Evolutionary conservation across 2,797 vertebrate genomes (phyloP), one percentile per base, ranked within the genome.

Genomic region (Echeneis naucrates): DNA sequence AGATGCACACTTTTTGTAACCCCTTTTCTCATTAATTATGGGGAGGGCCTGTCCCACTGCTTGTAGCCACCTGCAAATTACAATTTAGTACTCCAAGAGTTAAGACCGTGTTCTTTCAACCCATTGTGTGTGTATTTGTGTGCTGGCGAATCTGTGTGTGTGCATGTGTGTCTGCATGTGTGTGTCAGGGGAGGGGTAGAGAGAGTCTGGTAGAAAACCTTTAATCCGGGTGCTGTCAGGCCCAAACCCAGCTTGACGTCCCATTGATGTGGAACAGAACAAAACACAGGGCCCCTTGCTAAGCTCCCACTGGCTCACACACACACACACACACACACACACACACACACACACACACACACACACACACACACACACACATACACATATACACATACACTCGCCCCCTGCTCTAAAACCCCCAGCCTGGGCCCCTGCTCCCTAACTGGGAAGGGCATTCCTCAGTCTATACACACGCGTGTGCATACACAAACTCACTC

Each of bases 221-320:
- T 94, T 95, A 95, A 95, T 95, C 94, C 93, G 91, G 88, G 92
- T 89, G 91, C 92, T 94, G 94, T 95, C 95, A 94, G 93, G 89
- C 91, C 92, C 91, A 92, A 92, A 93, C 91, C 88, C 93, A 90
- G 94, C 94, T 96, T 94, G 93, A 94, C 91, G 93, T 95, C 95
- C 94, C 90, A 95, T 95, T 95, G 95, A 95, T 94, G 95, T 95
- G 95, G 94, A 95, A 95, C 94, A 94, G 95, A 95, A 95, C 94
- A 95, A 94, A 96, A 95, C 93, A 93, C 88, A 91, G 90, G 94
- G 92, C 91, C 90, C 87, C 91, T 92, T 89, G 78, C 90, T 93
- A 92, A 92, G 88, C 89, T 89, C 84, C 78, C 84, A 86, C 84
- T 83, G 53, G 58, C 83, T 83, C 77, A 50, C 66, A 2, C 67